Percentiles rank a stretch among this genome's conserved stretches.
phyloP scores from a whole-genome alignment of 2,888 invertebrate species.

The Eupeodes latifasciatus region DNA sequence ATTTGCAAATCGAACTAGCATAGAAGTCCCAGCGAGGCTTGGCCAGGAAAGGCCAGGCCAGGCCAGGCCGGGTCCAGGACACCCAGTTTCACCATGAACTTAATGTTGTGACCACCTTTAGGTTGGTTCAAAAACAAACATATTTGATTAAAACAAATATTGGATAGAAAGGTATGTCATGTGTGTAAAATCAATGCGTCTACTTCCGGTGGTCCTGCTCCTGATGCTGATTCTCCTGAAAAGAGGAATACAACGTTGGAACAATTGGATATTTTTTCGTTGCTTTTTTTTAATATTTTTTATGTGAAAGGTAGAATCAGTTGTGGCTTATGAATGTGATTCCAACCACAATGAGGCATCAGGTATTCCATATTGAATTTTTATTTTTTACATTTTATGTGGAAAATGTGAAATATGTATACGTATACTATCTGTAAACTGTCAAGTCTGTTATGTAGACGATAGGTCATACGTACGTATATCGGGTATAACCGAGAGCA shows the following conservation, averaged over 20 bases:
- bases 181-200: slow-evolving; percentile 63
- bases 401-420: neutral
- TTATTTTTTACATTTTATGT: neutral
- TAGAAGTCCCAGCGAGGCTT: neutral
- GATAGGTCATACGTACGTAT: neutral
- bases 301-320: slow-evolving; percentile 24
- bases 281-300: neutral
- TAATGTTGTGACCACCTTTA: slow-evolving; percentile 22
- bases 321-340: slow-evolving; percentile 37
- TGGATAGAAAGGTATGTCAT: slow-evolving; percentile 22
- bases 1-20: slow-evolving; percentile 12
- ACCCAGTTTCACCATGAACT: neutral
- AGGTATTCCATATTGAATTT: slow-evolving; percentile 9
- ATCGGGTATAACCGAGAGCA: neutral
- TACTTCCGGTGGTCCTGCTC: slow-evolving; percentile 36
- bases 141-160: slow-evolving; percentile 72
- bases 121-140: slow-evolving; percentile 12
- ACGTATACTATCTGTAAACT: neutral
- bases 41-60: neutral
- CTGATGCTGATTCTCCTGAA: neutral
- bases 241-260: slow-evolving; percentile 11
- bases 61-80: neutral
- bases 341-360: slow-evolving; percentile 58
- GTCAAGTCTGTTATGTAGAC: slow-evolving; percentile 1
- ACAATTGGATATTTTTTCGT: neutral